Conservation (phyloP, 2,113 vertebrate genomes). For the Rhadina sibilatrix region DNA sequence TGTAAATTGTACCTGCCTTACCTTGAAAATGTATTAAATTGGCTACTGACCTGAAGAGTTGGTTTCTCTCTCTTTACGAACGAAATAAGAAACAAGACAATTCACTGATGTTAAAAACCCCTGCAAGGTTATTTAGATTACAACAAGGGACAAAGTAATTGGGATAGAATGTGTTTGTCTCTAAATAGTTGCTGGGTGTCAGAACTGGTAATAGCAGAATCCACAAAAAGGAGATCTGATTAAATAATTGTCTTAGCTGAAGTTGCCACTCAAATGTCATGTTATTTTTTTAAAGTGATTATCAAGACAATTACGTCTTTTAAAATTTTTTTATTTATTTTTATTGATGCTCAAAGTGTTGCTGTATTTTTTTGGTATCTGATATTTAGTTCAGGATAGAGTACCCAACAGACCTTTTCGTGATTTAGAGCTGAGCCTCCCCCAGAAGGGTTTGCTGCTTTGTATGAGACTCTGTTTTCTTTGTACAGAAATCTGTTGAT, state of each 20-base stretch:
- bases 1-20: constrained; percentile 55
- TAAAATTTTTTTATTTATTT: not conserved
- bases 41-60: constrained; percentile 49
- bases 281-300: not conserved
- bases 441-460: not conserved
- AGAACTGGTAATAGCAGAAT: constrained; percentile 21
- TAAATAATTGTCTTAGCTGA: constrained; percentile 18
- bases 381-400: not conserved
- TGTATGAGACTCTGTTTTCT: not conserved
- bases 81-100: not conserved
- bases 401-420: not conserved
- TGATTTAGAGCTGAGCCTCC: not conserved
- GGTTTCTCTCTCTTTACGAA: not conserved
- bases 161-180: not conserved
- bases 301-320: not conserved
- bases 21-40: constrained; percentile 53
- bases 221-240: not conserved
- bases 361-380: not conserved
- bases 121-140: constrained; percentile 16
- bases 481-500: not conserved
- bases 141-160: not conserved
- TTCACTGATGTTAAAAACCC: not conserved
- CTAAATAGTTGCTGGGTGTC: not conserved
- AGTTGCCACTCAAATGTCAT: not conserved
- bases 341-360: not conserved